Percentiles rank a stretch among this genome's conserved stretches.
Conservation (phyloP, 2,888 invertebrate species). For the Resseliella maxima region DNA sequence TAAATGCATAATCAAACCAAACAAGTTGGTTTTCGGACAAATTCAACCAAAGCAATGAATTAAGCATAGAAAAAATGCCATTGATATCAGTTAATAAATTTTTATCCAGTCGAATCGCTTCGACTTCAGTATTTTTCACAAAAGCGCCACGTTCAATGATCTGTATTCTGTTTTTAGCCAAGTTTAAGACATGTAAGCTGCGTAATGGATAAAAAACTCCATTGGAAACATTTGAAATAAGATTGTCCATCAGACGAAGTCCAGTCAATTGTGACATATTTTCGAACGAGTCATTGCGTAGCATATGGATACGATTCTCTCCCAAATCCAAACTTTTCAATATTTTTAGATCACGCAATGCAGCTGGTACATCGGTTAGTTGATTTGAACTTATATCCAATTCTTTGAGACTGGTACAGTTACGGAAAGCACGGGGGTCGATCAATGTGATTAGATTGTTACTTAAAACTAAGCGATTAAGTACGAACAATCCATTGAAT, state of each 20-base stretch:
- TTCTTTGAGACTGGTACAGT: constrained; percentile 89
- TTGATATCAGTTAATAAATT: constrained; percentile 91
- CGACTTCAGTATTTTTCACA: constrained; percentile 82
- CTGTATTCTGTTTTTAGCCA: constrained; percentile 90
- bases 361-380: constrained; percentile 83
- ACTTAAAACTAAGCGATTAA: constrained; percentile 86
- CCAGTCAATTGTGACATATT: constrained; percentile 89
- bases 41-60: constrained; percentile 86
- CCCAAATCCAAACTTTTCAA: constrained; percentile 90
- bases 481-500: constrained; percentile 85
- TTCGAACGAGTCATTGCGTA: constrained; percentile 83
- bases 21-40: constrained; percentile 91
- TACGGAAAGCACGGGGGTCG: constrained; percentile 84
- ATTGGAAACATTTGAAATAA: constrained; percentile 84
- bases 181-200: constrained; percentile 85
- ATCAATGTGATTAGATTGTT: constrained; percentile 85
- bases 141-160: constrained; percentile 87
- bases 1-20: constrained; percentile 93
- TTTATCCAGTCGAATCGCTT: constrained; percentile 88
- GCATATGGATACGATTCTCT: constrained; percentile 87
- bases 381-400: constrained; percentile 90
- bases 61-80: constrained; percentile 86
- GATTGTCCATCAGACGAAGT: constrained; percentile 89
- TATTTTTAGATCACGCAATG: constrained; percentile 82
- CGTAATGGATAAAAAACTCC: constrained; percentile 91